These are phyloP conservation scores for Cephus spinipes DNA, from an alignment of 2,888 invertebrate species.

Conservation along the genomic window DNA sequence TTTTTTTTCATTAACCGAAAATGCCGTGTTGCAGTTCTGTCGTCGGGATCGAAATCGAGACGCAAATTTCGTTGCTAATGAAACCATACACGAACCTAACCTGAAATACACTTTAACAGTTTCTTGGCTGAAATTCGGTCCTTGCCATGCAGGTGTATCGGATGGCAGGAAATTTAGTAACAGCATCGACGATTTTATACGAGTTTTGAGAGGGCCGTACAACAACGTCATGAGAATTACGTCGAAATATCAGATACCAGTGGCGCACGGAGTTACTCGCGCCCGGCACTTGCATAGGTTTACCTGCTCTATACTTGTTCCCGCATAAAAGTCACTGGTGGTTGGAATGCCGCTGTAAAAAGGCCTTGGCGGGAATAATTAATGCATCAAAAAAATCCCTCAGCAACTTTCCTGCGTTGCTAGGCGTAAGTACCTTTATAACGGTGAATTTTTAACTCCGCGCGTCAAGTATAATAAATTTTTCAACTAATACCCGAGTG, in stretches of 20 bases:
- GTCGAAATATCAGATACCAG: not conserved
- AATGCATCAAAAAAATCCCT: slow-evolving; percentile 41
- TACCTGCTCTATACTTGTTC: not conserved
- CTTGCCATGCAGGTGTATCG: not conserved
- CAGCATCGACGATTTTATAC: not conserved
- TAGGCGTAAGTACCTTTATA: slow-evolving; percentile 14
- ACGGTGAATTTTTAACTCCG: not conserved
- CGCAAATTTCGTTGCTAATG: not conserved
- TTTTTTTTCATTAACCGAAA: not conserved
- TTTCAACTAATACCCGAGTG: not conserved
- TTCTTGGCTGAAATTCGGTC: not conserved
- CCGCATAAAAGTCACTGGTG: slow-evolving; percentile 4
- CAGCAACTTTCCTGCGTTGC: slow-evolving; percentile 48
- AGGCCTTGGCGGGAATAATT: slow-evolving; percentile 49
- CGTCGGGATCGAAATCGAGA: not conserved
- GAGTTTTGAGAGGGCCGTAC: not conserved
- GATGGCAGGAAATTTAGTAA: not conserved
- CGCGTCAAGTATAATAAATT: not conserved
- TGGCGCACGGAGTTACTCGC: not conserved
- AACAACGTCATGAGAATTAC: not conserved
- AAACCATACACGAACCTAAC: not conserved
- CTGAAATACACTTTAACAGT: not conserved
- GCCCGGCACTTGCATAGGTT: not conserved
- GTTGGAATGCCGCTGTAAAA: slow-evolving; percentile 45
- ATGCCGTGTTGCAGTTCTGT: not conserved